A percentile compares a stretch with the other conserved stretches of the same genome.
phyloP scores from a whole-genome alignment of 2,113 vertebrate genomes.

The Leucopsar rothschildi region DNA sequence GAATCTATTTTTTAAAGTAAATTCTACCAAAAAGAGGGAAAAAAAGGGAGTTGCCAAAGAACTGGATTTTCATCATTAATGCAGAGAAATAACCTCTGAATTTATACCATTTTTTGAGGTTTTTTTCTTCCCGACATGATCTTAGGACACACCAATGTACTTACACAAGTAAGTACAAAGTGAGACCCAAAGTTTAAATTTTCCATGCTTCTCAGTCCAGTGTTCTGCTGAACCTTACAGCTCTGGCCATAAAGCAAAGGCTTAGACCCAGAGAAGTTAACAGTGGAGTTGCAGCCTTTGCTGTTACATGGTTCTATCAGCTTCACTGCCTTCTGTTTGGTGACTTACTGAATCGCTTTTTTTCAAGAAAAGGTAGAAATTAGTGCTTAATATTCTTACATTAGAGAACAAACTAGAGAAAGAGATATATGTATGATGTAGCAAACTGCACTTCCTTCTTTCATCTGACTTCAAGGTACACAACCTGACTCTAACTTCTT shows the following conservation, averaged over 20 bases:
- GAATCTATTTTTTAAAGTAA: not conserved
- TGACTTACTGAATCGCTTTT: not conserved
- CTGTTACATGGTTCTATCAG: not conserved
- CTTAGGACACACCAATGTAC: fast-evolving
- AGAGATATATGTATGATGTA: not conserved
- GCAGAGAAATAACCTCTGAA: not conserved
- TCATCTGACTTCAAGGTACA: not conserved
- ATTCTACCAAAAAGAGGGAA: not conserved
- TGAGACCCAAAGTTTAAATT: not conserved
- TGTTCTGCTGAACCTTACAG: not conserved
- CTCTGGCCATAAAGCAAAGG: fast-evolving
- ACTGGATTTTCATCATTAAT: not conserved
- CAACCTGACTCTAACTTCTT: not conserved
- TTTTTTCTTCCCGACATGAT: not conserved
- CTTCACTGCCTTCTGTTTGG: not conserved
- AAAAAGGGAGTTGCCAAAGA: not conserved
- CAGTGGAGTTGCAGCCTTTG: not conserved
- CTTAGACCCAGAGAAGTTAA: not conserved
- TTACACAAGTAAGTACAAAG: not conserved
- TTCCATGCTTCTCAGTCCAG: not conserved
- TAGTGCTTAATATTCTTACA: not conserved
- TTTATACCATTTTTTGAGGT: not conserved
- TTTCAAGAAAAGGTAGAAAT: not conserved
- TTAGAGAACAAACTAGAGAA: not conserved
- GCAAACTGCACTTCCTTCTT: not conserved